Evolutionary conservation across 2,888 invertebrate species (phyloP), one percentile per base, ranked within the genome.

Genomic region (Nemotelus nigrinus): DNA sequence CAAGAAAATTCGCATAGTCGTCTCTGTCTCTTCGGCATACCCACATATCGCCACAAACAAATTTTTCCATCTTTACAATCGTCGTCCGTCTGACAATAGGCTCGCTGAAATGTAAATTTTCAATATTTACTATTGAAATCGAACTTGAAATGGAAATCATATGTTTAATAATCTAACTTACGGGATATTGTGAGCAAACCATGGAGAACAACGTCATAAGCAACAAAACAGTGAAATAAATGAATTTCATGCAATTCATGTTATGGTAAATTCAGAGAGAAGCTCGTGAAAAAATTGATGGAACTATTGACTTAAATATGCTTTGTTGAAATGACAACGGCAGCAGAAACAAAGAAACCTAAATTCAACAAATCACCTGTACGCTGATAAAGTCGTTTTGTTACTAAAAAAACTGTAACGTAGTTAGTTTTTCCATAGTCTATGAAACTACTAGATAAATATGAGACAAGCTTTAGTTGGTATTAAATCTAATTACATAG

Each of bases 1-100:
- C 44, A 70, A 70, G 70, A 39, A 53, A 70, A 70, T 55, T 70
- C 70, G n/a, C 70, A 70, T 7, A 70, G 44, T 55, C 70, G 70
- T 55, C 55, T 70, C 39, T 7, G 70, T 70, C 70, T 53, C 55
- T 70, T 70, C 41, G 70, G 70, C 55, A 39, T 70, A 25, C 70
- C 70, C 41, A 70, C 70, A 50, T 43, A 70, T 55, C 70, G 53
- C 41, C 10, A 25, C 6, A 70, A 55, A 53, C 70, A 70, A 43
- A 70, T 70, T 70, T 70, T 70, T 10, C 70, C 70, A 41, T 53
- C 55, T 50, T 70, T 70, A n/a, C 70, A 70, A 43, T 70, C 70
- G n/a, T 39, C 53, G 44, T 70, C 55, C 3, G 70, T 47, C 43
- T 70, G 53, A 43, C 70, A 70, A 47, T 53, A 70, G n/a, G 10